Evolutionary conservation across 2,888 invertebrate species (phyloP), one percentile per base, ranked within the genome.

Genomic region (Lasioglossum vierecki): DNA sequence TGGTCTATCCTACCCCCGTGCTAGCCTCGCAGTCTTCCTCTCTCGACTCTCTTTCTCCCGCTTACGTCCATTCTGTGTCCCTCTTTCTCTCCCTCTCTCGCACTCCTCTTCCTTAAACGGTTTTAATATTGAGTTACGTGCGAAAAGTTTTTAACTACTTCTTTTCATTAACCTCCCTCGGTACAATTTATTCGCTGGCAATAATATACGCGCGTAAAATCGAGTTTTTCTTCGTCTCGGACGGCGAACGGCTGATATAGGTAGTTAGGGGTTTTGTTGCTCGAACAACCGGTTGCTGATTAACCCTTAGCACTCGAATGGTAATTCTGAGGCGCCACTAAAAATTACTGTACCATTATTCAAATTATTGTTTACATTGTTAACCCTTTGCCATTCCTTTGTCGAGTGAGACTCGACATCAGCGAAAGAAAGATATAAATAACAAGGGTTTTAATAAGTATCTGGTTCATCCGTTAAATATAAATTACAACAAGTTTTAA

Each of bases 11-110:
- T 79, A 53, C 53, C 53, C 22, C 22, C 8, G 53, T 77, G 18
- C 80, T 63, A 81, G 49, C 22, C 78, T 68, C 78, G 41, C 77
- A 49, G 41, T 49, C 39, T 71, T 76, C 68, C 66, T 60, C 60
- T 76, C n/a, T 66, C n/a, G 2, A 53, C 53, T 22, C 53, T 88
- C 79, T 87, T 86, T 78, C 80, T 41, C 18, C 76, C 57, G 30
- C 3, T 39, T 41, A n/a, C 49, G 4, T 66, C 49, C 35, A 18
- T 41, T 46, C 49, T n/a, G n/a, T 30, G 18, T 49, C 57, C 76
- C 70, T 72, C 66, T 57, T 2, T 35, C 30, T 35, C 35, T 35
- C 71, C 71, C 79, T 71, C 39, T 22, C 22, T 22, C 22, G 8
- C 53, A 22, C 22, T 22, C 53, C 22, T n/a, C 9, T 57, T 57